Evolutionary conservation across 1,140 invertebrate species (phyloP), one percentile per base, ranked within the genome.

Genomic region (Leucophenga varia): DNA sequence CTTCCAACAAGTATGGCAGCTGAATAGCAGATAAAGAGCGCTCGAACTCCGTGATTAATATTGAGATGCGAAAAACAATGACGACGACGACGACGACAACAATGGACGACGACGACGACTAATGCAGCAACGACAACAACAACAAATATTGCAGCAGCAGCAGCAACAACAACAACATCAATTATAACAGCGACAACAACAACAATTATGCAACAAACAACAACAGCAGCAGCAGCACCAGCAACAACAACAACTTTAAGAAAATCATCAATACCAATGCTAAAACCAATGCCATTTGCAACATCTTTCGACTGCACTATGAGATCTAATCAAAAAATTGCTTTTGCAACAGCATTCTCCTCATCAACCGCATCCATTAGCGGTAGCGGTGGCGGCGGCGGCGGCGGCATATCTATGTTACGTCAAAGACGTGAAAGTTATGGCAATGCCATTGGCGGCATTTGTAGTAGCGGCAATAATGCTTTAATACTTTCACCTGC

Each of bases 1-100:
- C 70, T 71, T 73, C 70, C 64, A 73, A 72, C 64, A 72, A 73
- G 64, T 73, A 64, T 59, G 70, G 58, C 60, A 73, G 70, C 65
- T 73, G 70, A 73, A 72, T 72, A 69, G 69, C 59, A 70, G 64
- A 72, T 59, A 73, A 63, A 59, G 64, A 72, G 61, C 64, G 64
- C 64, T 69, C 64, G 49, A 65, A 52, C 43, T 65, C 69, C 58
- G 61, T 72, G 58, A 63, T 64, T 50, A 68, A 69, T 54, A 71
- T 65, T 55, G 64, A 69, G 64, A 70, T 70, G 65, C 64, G 43
- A 49, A 43, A 54, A 52, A 47, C 55, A 53, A 60, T 45, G 54
- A 50, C 64, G 43, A 31, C 42, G 19, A 20, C 16, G 43, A 30
- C 47, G 31, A 20, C 46, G 35, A 14, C 34, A 9, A 12, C 44